phyloP scores from a whole-genome alignment of 2,888 invertebrate genomes.

The Agriopis marginaria region DNA sequence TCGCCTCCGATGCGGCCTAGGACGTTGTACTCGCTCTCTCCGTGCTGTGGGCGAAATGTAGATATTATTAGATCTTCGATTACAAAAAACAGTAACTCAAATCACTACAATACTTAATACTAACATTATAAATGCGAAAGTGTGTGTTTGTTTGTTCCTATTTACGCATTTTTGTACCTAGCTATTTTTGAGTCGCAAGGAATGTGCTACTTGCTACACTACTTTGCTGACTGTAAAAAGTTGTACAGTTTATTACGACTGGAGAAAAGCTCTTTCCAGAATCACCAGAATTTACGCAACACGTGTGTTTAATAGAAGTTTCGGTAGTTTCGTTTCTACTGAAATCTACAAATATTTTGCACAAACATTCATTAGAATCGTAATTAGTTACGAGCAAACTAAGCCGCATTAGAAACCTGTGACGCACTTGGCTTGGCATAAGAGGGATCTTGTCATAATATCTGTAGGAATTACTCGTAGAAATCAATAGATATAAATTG shows the following conservation, averaged over 20 bases:
- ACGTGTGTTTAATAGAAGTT: conserved; percentile 15
- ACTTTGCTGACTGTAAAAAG: neutral
- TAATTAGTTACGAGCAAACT: conserved; percentile 20
- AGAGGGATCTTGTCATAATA: conserved; percentile 10
- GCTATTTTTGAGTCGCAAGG: too few species aligned
- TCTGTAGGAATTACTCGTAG: conserved; percentile 1
- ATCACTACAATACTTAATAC: neutral
- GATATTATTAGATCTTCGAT: too few species aligned
- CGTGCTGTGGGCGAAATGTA: conserved; percentile 88
- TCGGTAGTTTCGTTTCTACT: conserved; percentile 8
- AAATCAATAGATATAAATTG: conserved; percentile 1
- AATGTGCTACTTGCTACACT: too few species aligned
- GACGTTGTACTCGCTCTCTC: conserved; percentile 96
- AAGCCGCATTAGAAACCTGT: conserved; percentile 21
- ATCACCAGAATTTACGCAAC: neutral
- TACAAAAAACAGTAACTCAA: neutral
- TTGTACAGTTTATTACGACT: conserved; percentile 1
- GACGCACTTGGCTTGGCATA: conserved; percentile 51
- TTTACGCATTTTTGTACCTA: too few species aligned
- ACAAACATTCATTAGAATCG: conserved; percentile 22
- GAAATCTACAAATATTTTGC: neutral
- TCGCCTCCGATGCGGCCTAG: conserved; percentile 97
- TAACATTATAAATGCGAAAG: too few species aligned
- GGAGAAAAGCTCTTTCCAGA: conserved; percentile 2
- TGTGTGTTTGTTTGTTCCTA: too few species aligned